Percentiles rank a stretch among this genome's conserved stretches.
Conservation (phyloP, 1,140 invertebrate species). For the Drosophila eugracilis region DNA sequence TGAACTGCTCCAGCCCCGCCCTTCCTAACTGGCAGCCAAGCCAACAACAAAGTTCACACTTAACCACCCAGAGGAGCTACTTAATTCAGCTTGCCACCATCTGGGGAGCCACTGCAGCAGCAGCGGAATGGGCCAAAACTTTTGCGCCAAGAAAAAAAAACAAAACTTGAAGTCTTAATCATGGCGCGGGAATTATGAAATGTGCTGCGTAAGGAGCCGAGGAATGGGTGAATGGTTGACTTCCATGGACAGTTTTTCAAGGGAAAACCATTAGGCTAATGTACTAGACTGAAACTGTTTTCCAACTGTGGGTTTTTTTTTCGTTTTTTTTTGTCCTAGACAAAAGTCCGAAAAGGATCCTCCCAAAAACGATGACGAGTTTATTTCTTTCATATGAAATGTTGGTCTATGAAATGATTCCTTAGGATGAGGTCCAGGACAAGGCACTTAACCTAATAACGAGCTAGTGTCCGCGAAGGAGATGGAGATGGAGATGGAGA, state of each 20-base stretch:
- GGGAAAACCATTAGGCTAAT: constrained; percentile 77
- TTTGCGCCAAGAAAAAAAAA: constrained; percentile 53
- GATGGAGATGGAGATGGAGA: no score
- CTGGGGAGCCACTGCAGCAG: constrained; percentile 24
- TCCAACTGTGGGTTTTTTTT: no score
- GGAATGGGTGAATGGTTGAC: no score
- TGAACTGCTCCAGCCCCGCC: constrained; percentile 45
- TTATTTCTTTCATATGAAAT: background rate
- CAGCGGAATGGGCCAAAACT: constrained; percentile 54
- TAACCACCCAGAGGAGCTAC: constrained; percentile 44
- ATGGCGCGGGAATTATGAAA: constrained; percentile 80
- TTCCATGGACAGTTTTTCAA: no score
- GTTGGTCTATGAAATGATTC: background rate
- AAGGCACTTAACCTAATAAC: constrained; percentile 80
- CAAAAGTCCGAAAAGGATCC: background rate
- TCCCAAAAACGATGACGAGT: constrained; percentile 16
- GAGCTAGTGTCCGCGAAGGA: constrained; percentile 37
- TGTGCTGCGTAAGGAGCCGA: constrained; percentile 68
- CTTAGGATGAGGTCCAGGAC: constrained; percentile 18
- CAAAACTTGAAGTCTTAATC: constrained; percentile 55
- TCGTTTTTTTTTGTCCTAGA: no score
- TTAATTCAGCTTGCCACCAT: constrained; percentile 65
- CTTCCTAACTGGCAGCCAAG: constrained; percentile 30
- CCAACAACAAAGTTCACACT: constrained; percentile 67
- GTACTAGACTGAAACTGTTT: constrained; percentile 47